Conservation (phyloP, 2,113 vertebrate species). For the Odontesthes bonariensis region DNA sequence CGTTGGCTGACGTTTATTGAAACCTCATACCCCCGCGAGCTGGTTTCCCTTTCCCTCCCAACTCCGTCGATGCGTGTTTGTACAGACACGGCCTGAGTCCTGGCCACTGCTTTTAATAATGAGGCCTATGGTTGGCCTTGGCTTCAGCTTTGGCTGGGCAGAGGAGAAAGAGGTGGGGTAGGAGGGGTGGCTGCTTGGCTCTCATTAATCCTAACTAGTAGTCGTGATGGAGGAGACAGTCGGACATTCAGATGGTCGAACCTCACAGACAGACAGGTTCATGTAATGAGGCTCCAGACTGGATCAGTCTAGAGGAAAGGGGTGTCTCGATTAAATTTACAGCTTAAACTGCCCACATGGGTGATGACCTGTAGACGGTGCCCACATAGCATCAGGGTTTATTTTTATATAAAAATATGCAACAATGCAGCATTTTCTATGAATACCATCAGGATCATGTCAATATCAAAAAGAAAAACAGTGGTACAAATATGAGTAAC, state of each 20-base stretch:
- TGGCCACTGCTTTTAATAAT: conserved; percentile 93
- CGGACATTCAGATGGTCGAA: conserved; percentile 45
- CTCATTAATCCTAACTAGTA: conserved; percentile 65
- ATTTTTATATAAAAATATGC: not conserved
- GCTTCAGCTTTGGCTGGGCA: conserved; percentile 90
- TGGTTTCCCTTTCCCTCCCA: conserved; percentile 87
- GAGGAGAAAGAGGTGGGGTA: conserved; percentile 59
- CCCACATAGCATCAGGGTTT: not conserved
- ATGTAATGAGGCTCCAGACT: conserved; percentile 46
- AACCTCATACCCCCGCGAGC: conserved; percentile 93
- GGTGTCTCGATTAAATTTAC: not conserved
- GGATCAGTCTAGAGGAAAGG: conserved; percentile 18
- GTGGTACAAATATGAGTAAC: not conserved
- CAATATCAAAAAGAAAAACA: not conserved
- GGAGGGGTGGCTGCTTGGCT: conserved; percentile 73
- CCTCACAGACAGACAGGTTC: conserved; percentile 43
- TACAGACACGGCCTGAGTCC: conserved; percentile 92
- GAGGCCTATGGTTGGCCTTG: conserved; percentile 89
- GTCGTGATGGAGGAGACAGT: conserved; percentile 48
- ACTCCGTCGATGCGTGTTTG: conserved; percentile 85
- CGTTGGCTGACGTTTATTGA: conserved; percentile 98
- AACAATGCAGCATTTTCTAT: not conserved
- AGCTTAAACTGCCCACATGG: conserved; percentile 11
- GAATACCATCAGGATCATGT: not conserved
- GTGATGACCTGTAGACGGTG: conserved; percentile 11